phyloP scores from a whole-genome alignment of 23 tunicate genomes.

The Corella eumyota region DNA sequence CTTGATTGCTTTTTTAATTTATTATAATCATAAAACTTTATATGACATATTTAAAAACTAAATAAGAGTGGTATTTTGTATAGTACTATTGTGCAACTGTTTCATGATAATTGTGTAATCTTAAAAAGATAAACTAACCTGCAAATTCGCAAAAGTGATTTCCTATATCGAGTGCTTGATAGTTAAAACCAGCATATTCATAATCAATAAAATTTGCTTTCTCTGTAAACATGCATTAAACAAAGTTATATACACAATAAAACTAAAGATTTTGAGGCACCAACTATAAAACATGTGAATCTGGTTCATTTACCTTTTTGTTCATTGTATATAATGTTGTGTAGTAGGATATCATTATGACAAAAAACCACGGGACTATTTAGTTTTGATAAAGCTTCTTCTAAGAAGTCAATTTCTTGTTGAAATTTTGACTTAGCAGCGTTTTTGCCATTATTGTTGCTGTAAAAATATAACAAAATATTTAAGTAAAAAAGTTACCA shows the following conservation, averaged over 20 bases:
- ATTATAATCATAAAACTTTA: too few species aligned
- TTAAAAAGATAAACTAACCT: constrained; percentile 23
- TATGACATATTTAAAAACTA: too few species aligned
- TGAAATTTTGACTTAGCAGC: not conserved
- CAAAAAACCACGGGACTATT: constrained; percentile 63
- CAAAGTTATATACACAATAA: too few species aligned
- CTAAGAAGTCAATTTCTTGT: constrained; percentile 40
- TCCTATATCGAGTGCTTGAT: constrained; percentile 86
- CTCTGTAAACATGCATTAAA: constrained; percentile 23
- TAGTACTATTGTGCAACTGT: too few species aligned
- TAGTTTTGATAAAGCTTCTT: constrained; percentile 16
- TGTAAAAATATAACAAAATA: not conserved
- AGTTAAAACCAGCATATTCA: constrained; percentile 78
- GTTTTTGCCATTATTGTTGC: not conserved
- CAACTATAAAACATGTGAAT: too few species aligned
- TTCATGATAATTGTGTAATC: too few species aligned
- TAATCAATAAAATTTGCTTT: constrained; percentile 67
- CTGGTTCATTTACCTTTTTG: constrained; percentile 46
- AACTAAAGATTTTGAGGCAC: too few species aligned
- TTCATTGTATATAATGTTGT: constrained; percentile 59
- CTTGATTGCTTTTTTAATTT: too few species aligned
- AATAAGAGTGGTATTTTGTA: too few species aligned
- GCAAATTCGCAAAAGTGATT: constrained; percentile 94
- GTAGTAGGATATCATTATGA: constrained; percentile 83
- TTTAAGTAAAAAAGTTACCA: too few species aligned